Base-by-base conservation (phyloP, 1,140 invertebrate genomes). In the Sycophila sp. region DNA sequence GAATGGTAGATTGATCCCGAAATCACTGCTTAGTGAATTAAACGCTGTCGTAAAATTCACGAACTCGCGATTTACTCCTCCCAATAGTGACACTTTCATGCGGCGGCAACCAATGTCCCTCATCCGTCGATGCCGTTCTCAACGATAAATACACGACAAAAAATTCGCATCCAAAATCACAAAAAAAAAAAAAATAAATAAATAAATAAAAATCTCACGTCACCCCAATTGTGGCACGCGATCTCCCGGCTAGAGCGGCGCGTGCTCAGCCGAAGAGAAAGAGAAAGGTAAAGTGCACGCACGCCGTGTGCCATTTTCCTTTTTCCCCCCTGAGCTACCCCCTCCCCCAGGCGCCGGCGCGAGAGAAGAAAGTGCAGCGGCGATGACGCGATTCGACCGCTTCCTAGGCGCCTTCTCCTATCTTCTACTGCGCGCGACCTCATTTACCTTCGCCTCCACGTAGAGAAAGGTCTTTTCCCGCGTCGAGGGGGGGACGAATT, bases 251-350 rank as follows among this genome's bases (percentile, higher is more conserved):
- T 40, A n/a, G 6, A 19, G 32, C 55, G 38, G 65, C 32, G 19
- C 40, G 19, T 65, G 63, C n/a, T n/a, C n/a, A n/a, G n/a, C n/a
- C n/a, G n/a, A n/a, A 72, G 77, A 75, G 79, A 83, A 83, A 82
- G 81, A 83, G 82, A 83, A 83, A 83, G 82, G 81, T 79, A 77
- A 81, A 81, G 78, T 79, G 77, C 79, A 78, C 73, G 74, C 79
- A 75, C 70, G 40, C 53, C 19, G 51, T 67, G 53, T 69, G 69
- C 60, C 64, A 68, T 69, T 60, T 65, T 66, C 55, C 62, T 69
- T 60, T 71, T 68, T 60, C 34, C 49, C 32, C 56, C 32, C 26
- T 42, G 11, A 4, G 5, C 32, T 38, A 1, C n/a, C 36, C 36
- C 59, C 22, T 40, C 24, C 34, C 32, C 40, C 55, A 40, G 24